Conservation (phyloP, 2,888 invertebrate species). For the Aphidoletes aphidimyza region DNA sequence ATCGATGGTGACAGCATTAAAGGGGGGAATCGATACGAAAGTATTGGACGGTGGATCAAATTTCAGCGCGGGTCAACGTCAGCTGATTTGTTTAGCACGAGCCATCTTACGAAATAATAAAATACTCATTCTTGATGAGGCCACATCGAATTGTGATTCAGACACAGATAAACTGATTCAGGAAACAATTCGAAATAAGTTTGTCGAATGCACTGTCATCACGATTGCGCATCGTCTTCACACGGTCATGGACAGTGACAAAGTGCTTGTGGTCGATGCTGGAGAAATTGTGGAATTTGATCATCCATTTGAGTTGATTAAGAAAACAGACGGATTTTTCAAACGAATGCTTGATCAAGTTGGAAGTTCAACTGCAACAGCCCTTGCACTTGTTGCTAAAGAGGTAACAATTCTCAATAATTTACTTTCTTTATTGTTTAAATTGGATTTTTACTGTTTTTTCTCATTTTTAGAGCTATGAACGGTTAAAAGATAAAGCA, state of each 20-base stretch:
- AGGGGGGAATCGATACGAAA: slow-evolving; percentile 71
- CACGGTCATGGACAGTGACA: slow-evolving; percentile 90
- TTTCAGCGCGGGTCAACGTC: slow-evolving; percentile 89
- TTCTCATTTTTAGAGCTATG: too few species aligned
- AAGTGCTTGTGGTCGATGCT: slow-evolving; percentile 72
- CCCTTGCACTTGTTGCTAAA: slow-evolving; percentile 69
- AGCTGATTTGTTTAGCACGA: slow-evolving; percentile 85
- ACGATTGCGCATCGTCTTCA: slow-evolving; percentile 92
- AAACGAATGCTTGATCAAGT: slow-evolving; percentile 77
- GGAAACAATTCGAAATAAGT: slow-evolving; percentile 82
- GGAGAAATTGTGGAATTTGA: slow-evolving; percentile 80
- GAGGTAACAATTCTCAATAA: too few species aligned
- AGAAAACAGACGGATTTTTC: slow-evolving; percentile 71
- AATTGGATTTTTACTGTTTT: too few species aligned
- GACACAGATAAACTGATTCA: slow-evolving; percentile 88
- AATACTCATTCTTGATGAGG: slow-evolving; percentile 88
- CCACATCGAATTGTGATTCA: slow-evolving; percentile 91
- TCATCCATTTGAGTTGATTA: slow-evolving; percentile 76
- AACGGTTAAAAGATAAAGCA: too few species aligned
- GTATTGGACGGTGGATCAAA: slow-evolving; percentile 84
- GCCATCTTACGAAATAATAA: slow-evolving; percentile 84
- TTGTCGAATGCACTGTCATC: slow-evolving; percentile 83
- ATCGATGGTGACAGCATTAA: slow-evolving; percentile 72
- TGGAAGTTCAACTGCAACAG: slow-evolving; percentile 71
- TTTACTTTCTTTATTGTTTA: too few species aligned